Evolutionary conservation across 2,113 vertebrate genomes (phyloP).

Genomic region (Ceuthmochares aereus): DNA sequence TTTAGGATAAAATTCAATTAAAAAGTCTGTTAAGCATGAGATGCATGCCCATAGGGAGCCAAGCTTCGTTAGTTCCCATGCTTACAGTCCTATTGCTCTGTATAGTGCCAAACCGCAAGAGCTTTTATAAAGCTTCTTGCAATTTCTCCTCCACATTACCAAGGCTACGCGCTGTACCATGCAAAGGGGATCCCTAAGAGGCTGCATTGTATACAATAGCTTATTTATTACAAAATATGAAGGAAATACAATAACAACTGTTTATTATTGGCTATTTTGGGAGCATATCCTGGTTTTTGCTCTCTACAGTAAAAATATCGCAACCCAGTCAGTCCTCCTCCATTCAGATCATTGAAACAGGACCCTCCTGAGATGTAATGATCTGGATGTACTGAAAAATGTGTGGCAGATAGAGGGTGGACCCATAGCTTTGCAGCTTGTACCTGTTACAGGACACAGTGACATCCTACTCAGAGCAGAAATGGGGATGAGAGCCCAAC

Average conservation of each 20-base stretch:
- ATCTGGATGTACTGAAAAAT: neutral
- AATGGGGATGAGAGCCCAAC: neutral
- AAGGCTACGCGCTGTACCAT: neutral
- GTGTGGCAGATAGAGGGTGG: neutral
- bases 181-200: neutral
- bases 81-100: neutral
- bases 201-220: neutral
- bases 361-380: neutral
- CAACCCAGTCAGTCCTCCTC: neutral
- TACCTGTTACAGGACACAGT: neutral
- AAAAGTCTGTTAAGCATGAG: neutral
- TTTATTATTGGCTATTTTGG: neutral
- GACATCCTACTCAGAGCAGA: neutral
- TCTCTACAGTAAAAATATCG: neutral
- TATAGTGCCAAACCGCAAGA: neutral
- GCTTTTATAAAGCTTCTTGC: neutral
- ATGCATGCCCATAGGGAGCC: neutral
- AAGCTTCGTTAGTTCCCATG: neutral
- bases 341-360: neutral
- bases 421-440: neutral
- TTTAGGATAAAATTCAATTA: constrained; percentile 28
- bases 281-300: neutral
- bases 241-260: neutral
- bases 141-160: neutral
- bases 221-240: neutral